phyloP scores from a whole-genome alignment of 2,113 vertebrate genomes.

The Dasyprocta punctata region DNA sequence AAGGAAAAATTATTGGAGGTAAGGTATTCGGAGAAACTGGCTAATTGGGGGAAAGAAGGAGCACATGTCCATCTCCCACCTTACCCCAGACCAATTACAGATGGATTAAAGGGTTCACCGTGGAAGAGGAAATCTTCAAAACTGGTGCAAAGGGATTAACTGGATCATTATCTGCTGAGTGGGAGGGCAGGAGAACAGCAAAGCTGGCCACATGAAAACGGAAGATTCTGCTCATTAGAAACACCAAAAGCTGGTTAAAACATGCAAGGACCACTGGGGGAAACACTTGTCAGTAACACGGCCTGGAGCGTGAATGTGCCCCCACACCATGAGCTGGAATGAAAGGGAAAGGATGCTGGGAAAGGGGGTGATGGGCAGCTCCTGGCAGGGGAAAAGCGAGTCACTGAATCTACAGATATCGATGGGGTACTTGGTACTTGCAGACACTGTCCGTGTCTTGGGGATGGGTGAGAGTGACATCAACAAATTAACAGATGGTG shows the following conservation, averaged over 20 bases:
- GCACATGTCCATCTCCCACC: neutral
- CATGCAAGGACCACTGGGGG: neutral
- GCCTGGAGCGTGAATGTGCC: neutral
- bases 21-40: neutral
- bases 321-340: neutral
- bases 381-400: fast-evolving
- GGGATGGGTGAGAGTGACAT: neutral
- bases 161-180: neutral
- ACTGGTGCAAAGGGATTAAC: slow-evolving; percentile 8
- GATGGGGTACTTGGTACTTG: neutral
- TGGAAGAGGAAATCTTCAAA: neutral
- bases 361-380: fast-evolving
- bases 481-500: neutral
- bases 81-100: neutral
- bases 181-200: neutral
- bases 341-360: neutral
- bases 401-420: neutral
- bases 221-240: neutral
- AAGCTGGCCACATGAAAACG: neutral
- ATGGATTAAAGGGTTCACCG: slow-evolving; percentile 19
- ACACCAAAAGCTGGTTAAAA: neutral
- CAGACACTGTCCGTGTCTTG: neutral
- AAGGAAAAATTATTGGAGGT: neutral
- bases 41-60: slow-evolving; percentile 21
- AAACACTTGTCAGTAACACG: neutral